Percentiles rank a stretch among this genome's conserved stretches.
Evolutionary conservation across 2,888 invertebrate species (phyloP).

Genomic region (Drosophila monieri): DNA sequence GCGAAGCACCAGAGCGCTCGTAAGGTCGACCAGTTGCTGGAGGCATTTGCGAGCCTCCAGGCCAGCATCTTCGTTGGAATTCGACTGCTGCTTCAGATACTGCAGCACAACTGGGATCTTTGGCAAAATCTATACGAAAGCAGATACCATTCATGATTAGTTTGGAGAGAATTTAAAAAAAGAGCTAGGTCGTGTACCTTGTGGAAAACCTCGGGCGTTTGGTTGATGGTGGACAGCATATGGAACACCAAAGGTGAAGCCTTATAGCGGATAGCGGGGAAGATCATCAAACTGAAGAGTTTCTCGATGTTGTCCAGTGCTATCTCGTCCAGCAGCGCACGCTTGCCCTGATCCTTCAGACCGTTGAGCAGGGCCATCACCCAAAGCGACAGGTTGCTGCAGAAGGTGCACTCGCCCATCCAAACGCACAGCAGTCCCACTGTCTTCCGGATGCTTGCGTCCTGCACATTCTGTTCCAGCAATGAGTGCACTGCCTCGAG

Average conservation of each 20-base stretch:
- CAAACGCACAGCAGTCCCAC: constrained; percentile 88
- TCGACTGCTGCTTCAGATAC: constrained; percentile 85
- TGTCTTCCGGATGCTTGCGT: constrained; percentile 86
- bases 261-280: constrained; percentile 86
- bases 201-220: constrained; percentile 86
- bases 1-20: constrained; percentile 85
- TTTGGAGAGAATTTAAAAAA: too few relatives aligned
- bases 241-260: constrained; percentile 87
- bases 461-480: constrained; percentile 70
- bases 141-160: background rate
- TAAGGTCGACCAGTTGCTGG: constrained; percentile 87
- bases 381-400: constrained; percentile 88
- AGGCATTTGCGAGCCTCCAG: constrained; percentile 85
- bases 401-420: constrained; percentile 87
- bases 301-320: constrained; percentile 86
- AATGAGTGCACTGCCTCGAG: constrained; percentile 79
- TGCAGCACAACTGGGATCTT: constrained; percentile 85
- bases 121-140: constrained; percentile 69
- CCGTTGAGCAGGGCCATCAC: constrained; percentile 88
- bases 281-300: constrained; percentile 86
- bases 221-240: constrained; percentile 87
- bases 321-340: constrained; percentile 86
- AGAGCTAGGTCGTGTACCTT: constrained; percentile 83
- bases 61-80: constrained; percentile 85
- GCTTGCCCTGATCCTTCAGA: constrained; percentile 86